A percentile compares a stretch with the other conserved stretches of the same genome.
Evolutionary conservation across 2,797 vertebrate genomes (phyloP).

Genomic region (Enteromius viviparus): DNA sequence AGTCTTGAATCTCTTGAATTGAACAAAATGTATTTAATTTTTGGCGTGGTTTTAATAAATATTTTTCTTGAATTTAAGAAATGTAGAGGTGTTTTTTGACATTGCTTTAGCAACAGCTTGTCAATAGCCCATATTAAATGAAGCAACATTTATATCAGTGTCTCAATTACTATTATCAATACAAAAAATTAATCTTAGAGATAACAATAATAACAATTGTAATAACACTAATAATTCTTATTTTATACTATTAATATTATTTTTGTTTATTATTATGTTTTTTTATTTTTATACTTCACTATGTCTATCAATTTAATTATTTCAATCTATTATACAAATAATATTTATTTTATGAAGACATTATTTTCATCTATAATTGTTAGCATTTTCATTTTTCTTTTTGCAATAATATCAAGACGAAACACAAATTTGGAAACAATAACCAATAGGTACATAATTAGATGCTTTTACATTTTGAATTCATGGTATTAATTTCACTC

Average conservation of each 20-base stretch:
- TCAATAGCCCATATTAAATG: not conserved
- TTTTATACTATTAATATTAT: not conserved
- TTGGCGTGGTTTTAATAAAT: not conserved
- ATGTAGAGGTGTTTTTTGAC: not conserved
- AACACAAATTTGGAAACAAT: not conserved
- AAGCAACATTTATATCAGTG: not conserved
- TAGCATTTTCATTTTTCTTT: not conserved
- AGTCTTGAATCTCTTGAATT: not conserved
- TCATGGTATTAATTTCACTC: not conserved
- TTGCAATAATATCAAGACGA: not conserved
- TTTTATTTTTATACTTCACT: not conserved
- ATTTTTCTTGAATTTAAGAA: not conserved
- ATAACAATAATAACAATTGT: not conserved
- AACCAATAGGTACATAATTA: not conserved
- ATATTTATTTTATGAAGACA: not conserved
- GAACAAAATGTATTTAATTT: not conserved
- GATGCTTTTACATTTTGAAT: not conserved
- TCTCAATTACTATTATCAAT: not conserved
- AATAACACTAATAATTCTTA: not conserved
- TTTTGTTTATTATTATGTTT: not conserved
- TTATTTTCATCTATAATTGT: not conserved
- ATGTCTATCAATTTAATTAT: not conserved
- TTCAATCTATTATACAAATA: not conserved
- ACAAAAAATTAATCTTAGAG: not conserved
- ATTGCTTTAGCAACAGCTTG: no score